Evolutionary conservation across 1,140 invertebrate genomes (phyloP), one percentile per base, ranked within the genome.

Genomic region (Platorchestia sp.): DNA sequence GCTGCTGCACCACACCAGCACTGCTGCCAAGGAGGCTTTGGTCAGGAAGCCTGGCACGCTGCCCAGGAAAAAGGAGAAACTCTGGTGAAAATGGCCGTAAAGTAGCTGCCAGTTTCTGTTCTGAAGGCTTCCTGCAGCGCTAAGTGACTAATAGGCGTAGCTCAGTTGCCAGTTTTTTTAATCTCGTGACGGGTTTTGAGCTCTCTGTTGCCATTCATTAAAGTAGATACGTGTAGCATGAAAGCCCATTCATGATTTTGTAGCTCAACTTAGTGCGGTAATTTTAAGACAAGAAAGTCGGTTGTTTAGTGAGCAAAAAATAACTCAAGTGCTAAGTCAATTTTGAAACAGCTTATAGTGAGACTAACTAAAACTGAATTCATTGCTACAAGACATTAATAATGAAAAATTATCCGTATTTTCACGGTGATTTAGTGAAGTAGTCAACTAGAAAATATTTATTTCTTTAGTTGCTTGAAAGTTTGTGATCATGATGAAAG

Each of bases 1-100:
- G 16, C 95, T 97, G 5, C 97, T 97, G 96, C 97, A 97, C 95
- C 96, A 97, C 95, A 93, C 91, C 91, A 93, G 44, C 40, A 96
- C 45, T 86, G 47, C 59, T 95, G 44, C 44, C 87, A 86, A 51
- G 45, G 75, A 43, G 43, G 53, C 59, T 27, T 22, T 75, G 27
- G 27, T 27, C n/a, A 95, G 95, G 87, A 96, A 87, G 93, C 95
- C 53, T 95, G 86, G 95, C 45, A 95, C 86, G 87, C 95, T 95
- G 86, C 95, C 95, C 90, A 95, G 43, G 93, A 59, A 93, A 44
- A 93, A 93, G 44, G 91, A 93, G 45, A 93, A 93, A 44, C 91
- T 93, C 22, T 93, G 91, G 91, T 93, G 91, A 93, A 93, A 45
- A 47, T 93, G 91, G 45, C 41, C 59, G 14, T 75, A 36, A 36